Evolutionary conservation across 2,797 vertebrate species (phyloP), one percentile per base, ranked within the genome.

Genomic region (Megalops cyprinoides): DNA sequence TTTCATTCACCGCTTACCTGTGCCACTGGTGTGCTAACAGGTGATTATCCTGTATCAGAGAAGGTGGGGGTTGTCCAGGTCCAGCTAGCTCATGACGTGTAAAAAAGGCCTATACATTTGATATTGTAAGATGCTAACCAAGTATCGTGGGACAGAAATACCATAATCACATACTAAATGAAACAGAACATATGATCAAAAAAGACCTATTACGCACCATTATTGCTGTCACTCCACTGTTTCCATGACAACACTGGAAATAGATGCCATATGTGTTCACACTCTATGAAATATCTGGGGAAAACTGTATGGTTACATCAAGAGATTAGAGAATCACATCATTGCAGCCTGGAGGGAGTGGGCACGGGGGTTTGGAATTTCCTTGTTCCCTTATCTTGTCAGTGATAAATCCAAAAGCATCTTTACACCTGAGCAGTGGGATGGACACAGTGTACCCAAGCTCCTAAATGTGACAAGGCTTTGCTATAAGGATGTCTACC

Each of bases 211-310:
- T n/a, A n/a, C n/a, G n/a, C n/a, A n/a, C n/a, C n/a, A n/a, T n/a
- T n/a, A n/a, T n/a, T 67, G 49, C 76, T 53, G 28, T 31, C 81
- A 78, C 76, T n/a, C 76, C 15, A 42, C 42, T 65, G 79, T 74
- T 83, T 81, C 82, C 82, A 81, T 79, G 79, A 79, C 65, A 81
- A 84, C 82, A 42, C 56, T 23, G 7, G 23, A 44, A 67, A 79
- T 46, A 74, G 56, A 79, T 62, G 81, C 77, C 51, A 75, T 79
- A 79, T 75, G 55, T 82, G 67, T 67, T 42, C 53, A 62, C 42
- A 44, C 73, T 44, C 23, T 55, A 65, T 77, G 75, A 80, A 60
- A 58, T 80, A 80, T 77, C 44, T 60, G 62, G 75, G 31, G 31
- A n/a, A n/a, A n/a, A n/a, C n/a, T n/a, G 28, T 60, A 48, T 58